Conservation (phyloP, 1,140 invertebrate species). For the Kradibia gibbosae region DNA sequence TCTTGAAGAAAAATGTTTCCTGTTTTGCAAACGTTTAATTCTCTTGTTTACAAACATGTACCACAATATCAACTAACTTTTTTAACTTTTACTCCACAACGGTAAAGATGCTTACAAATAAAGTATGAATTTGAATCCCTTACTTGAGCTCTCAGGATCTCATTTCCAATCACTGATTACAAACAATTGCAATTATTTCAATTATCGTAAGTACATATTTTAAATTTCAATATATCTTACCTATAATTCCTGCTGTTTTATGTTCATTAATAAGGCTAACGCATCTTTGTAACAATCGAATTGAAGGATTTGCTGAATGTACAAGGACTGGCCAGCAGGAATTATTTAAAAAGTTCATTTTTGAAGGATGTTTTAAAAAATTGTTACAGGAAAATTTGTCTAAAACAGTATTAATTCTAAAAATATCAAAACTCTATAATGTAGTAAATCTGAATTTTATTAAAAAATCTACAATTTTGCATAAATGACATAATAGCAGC, state of each 20-base stretch:
- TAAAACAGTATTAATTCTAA: constrained; percentile 11
- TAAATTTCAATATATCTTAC: constrained; percentile 52
- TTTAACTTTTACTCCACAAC: constrained; percentile 78
- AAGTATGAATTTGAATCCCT: constrained; percentile 84
- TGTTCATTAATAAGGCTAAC: constrained; percentile 41
- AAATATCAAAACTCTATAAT: neutral
- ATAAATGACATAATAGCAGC: too few relatives aligned
- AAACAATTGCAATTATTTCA: constrained; percentile 26
- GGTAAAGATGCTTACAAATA: constrained; percentile 78
- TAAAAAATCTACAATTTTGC: too few relatives aligned
- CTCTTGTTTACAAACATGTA: constrained; percentile 41
- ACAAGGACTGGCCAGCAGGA: neutral
- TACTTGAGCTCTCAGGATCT: constrained; percentile 87
- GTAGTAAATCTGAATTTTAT: neutral
- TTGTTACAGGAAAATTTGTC: neutral
- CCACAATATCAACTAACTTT: constrained; percentile 69
- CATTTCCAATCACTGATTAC: constrained; percentile 83
- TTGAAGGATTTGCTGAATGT: constrained; percentile 19
- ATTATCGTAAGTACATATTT: neutral
- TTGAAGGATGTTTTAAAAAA: neutral
- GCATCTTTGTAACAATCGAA: constrained; percentile 46
- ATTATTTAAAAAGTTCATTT: constrained; percentile 33
- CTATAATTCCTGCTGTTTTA: constrained; percentile 65
- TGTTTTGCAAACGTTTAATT: constrained; percentile 41
- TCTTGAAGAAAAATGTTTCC: constrained; percentile 66